Evolutionary conservation across 2,797 vertebrate genomes (phyloP).

Genomic region (Discoglossus pictus): DNA sequence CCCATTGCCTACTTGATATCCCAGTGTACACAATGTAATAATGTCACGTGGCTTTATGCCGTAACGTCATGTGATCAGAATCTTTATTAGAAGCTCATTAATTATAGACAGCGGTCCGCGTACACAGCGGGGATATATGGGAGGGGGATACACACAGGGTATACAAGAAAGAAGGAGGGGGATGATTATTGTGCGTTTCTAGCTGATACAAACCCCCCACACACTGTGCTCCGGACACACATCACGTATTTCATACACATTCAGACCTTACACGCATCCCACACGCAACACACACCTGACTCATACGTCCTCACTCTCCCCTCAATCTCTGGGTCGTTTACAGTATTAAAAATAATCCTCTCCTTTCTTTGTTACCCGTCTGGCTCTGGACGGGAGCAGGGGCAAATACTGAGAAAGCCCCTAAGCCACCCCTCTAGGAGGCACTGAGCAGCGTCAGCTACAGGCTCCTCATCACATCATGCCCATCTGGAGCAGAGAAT

Average conservation of each 20-base stretch:
- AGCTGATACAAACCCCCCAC: constrained; percentile 18
- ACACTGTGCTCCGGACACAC: not conserved
- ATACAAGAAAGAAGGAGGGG: constrained; percentile 25
- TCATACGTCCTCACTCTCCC: not conserved
- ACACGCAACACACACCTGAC: constrained; percentile 4
- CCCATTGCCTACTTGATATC: too few species aligned
- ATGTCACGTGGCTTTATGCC: not conserved
- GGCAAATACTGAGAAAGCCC: not conserved
- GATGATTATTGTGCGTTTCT: constrained; percentile 47
- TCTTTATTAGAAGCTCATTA: constrained; percentile 49
- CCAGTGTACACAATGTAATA: too few species aligned
- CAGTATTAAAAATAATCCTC: constrained; percentile 49
- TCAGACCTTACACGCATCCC: constrained; percentile 5
- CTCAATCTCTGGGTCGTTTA: constrained; percentile 3
- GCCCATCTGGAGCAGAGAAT: constrained; percentile 90
- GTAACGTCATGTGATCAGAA: constrained; percentile 26
- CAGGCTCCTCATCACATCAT: constrained; percentile 79
- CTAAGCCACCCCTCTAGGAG: not conserved
- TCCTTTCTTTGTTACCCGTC: constrained; percentile 15
- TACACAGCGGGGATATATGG: not conserved
- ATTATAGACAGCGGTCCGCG: constrained; percentile 34
- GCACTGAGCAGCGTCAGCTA: constrained; percentile 1
- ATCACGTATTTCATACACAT: constrained; percentile 2
- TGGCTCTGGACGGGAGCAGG: not conserved
- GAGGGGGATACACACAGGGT: constrained; percentile 15